Evolutionary conservation across 2,797 vertebrate species (phyloP), one percentile per base, ranked within the genome.

Genomic region (Brachyalestes nurse): DNA sequence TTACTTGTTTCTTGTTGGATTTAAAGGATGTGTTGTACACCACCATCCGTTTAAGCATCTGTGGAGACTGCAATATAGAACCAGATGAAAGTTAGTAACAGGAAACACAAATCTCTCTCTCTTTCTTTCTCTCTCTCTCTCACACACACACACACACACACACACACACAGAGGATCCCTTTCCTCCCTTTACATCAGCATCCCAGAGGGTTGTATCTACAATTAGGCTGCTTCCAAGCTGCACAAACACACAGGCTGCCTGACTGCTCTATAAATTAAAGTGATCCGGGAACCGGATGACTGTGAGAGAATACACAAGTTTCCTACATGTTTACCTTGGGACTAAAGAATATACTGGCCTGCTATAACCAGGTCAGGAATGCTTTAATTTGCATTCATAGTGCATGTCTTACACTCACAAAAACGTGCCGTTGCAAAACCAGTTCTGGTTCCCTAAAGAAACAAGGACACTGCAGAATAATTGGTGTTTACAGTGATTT

Each of bases 11-110:
- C 92, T 95, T 96, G 92, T 88, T 94, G 87, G 95, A 93, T 94
- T 95, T 96, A 95, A 99, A 98, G 28, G 97, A 95, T 3, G 95
- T 95, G 95, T 99, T 98, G 94, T 96, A 99, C 88, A 98, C 96
- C 91, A 99, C 98, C 97, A 99, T 99, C 92, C 97, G 93, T 92
- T 98, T 99, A 89, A 99, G 92, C 97, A 99, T 99, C 93, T 99
- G 96, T 34, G 95, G 96, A 58, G 97, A 97, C 98, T 99, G 95
- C 82, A 96, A 96, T 87, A 92, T 85, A 93, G 80, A 57, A 88
- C 17, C 65, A 81, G 28, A 64, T 53, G 42, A 23, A 42, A 55
- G 72, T 51, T 12, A 81, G 60, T 58, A 57, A 38, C 60, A 65
- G 45, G 53, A 71, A 67, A 49, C 42, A 67, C 55, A 78, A 8